A percentile compares a stretch with the other conserved stretches of the same genome.
Conservation (phyloP, 2,888 invertebrate species). For the Corythucha ciliata region DNA sequence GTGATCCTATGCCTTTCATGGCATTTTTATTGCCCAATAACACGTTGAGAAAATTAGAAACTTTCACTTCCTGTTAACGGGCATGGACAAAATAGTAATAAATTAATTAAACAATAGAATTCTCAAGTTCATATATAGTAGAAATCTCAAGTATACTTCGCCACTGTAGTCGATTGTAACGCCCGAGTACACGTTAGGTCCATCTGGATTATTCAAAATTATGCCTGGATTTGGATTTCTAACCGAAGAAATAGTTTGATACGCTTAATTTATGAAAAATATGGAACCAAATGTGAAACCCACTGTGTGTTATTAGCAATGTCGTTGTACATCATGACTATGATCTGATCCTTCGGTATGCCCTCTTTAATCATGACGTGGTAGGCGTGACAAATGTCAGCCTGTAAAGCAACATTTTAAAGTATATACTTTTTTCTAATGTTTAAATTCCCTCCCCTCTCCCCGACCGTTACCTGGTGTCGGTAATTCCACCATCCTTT, state of each 20-base stretch:
- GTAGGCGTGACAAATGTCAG: constrained; percentile 29
- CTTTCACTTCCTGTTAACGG: constrained; percentile 30
- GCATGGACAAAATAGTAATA: not conserved
- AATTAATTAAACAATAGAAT: too few species aligned
- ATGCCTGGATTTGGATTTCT: constrained; percentile 49
- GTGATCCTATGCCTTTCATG: constrained; percentile 44
- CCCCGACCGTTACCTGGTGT: constrained; percentile 50
- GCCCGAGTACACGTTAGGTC: constrained; percentile 48
- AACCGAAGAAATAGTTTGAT: too few species aligned
- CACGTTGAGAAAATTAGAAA: constrained; percentile 45
- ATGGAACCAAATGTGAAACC: too few species aligned
- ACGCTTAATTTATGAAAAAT: too few species aligned
- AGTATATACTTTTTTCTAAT: too few species aligned
- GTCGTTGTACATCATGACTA: constrained; percentile 31
- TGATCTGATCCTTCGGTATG: constrained; percentile 24
- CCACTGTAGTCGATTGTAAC: constrained; percentile 48
- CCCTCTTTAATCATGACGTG: constrained; percentile 27
- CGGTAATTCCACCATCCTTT: constrained; percentile 49
- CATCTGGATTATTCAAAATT: constrained; percentile 49
- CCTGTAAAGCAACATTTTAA: too few species aligned
- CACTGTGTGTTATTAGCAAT: constrained; percentile 27
- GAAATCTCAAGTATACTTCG: too few species aligned
- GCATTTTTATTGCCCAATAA: constrained; percentile 45
- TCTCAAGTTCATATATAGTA: too few species aligned
- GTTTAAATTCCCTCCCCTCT: too few species aligned